Conservation (phyloP, 2,888 invertebrate species). For the Yponomeuta cagnagella region DNA sequence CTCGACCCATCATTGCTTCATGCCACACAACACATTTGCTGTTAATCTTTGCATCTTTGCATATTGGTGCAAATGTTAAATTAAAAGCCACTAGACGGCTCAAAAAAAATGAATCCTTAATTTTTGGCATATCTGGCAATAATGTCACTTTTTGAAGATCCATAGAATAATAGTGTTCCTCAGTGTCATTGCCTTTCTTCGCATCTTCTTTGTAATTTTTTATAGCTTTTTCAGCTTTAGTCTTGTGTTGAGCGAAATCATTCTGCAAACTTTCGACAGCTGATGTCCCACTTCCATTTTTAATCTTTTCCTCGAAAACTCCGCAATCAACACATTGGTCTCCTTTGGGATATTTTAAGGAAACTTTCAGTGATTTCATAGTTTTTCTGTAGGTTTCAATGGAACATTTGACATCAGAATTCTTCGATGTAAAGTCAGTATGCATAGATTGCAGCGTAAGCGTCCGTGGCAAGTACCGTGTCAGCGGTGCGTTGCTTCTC, state of each 20-base stretch:
- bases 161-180: neutral
- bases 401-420: conserved; percentile 18
- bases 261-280: conserved; percentile 16
- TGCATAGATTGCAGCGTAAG: conserved; percentile 21
- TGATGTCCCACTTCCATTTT: conserved; percentile 13
- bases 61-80: no score
- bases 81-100: no score
- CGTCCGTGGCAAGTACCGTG: conserved; percentile 20
- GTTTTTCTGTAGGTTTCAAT: conserved; percentile 16
- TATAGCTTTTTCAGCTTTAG: conserved; percentile 17
- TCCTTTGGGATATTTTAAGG: conserved; percentile 17
- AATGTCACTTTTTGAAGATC: no score
- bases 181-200: neutral
- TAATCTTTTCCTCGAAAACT: conserved; percentile 19
- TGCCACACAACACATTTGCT: no score
- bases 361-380: conserved; percentile 21
- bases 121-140: no score
- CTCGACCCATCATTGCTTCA: no score
- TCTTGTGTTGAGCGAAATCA: conserved; percentile 17
- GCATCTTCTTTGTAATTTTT: conserved; percentile 19
- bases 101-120: no score
- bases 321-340: conserved; percentile 20
- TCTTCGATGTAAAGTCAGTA: conserved; percentile 20
- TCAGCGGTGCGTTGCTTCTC: conserved; percentile 20
- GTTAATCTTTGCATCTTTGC: no score